Conservation (phyloP, 2,888 invertebrate genomes). For the Cepaea hortensis region DNA sequence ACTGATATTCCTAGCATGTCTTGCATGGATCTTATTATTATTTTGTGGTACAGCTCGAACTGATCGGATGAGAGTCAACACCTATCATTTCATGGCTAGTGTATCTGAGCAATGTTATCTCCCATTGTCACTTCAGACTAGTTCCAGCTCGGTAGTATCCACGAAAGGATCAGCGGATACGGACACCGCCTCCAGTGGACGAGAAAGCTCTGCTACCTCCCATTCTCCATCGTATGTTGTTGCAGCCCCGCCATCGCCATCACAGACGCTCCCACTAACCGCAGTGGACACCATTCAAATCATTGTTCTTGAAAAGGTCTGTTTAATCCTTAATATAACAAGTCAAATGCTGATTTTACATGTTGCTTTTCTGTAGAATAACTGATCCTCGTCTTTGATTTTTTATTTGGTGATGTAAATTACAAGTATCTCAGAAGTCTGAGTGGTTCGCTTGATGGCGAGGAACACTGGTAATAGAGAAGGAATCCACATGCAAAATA, state of each 20-base stretch:
- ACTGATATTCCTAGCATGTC: too few relatives aligned
- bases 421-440: too few relatives aligned
- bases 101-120: background rate
- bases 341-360: background rate
- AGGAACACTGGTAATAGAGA: too few relatives aligned
- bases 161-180: constrained; percentile 44
- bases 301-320: constrained; percentile 63
- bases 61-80: too few relatives aligned
- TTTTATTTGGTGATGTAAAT: too few relatives aligned
- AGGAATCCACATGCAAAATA: too few relatives aligned
- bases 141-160: constrained; percentile 54
- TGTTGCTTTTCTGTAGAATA: background rate
- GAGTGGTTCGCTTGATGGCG: too few relatives aligned
- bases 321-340: background rate
- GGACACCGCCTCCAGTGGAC: constrained; percentile 6
- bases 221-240: constrained; percentile 49
- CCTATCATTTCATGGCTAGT: too few relatives aligned
- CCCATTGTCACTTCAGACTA: constrained; percentile 27
- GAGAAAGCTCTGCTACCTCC: constrained; percentile 12
- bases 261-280: constrained; percentile 18
- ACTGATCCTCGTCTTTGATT: background rate
- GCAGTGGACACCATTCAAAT: constrained; percentile 60
- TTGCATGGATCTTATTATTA: too few relatives aligned
- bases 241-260: constrained; percentile 1
- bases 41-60: too few relatives aligned